Evolutionary conservation across 2,888 invertebrate genomes (phyloP).

Genomic region (Chrysomela aeneicollis): DNA sequence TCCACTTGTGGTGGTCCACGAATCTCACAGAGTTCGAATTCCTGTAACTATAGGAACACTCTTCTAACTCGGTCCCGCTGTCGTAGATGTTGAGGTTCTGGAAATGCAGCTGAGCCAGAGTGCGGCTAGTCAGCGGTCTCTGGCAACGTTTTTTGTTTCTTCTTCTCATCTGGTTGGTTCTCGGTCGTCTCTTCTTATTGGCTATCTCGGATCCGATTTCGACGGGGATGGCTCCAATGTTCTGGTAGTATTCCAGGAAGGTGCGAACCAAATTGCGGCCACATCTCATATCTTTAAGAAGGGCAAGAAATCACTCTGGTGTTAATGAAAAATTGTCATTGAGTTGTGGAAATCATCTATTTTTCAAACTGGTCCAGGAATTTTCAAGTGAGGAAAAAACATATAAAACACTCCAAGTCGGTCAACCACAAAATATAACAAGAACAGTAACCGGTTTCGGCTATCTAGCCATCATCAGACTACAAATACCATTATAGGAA

Average conservation of each 20-base stretch:
- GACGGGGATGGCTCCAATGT: slow-evolving; percentile 72
- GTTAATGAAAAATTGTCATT: too few relatives aligned
- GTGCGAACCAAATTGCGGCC: slow-evolving; percentile 80
- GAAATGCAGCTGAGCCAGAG: slow-evolving; percentile 64
- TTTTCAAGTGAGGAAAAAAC: too few relatives aligned
- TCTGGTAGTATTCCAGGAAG: slow-evolving; percentile 82
- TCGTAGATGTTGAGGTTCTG: slow-evolving; percentile 66
- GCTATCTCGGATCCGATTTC: slow-evolving; percentile 60
- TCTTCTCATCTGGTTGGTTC: slow-evolving; percentile 47
- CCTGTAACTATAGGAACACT: slow-evolving; percentile 51
- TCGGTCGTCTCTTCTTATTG: slow-evolving; percentile 46
- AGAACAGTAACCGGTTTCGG: too few relatives aligned
- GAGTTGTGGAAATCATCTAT: too few relatives aligned
- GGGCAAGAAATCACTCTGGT: neutral
- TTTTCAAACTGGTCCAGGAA: slow-evolving; percentile 8
- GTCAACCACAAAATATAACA: too few relatives aligned
- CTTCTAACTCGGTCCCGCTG: slow-evolving; percentile 64
- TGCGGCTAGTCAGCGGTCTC: slow-evolving; percentile 62
- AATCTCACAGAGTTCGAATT: slow-evolving; percentile 50
- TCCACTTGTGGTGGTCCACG: slow-evolving; percentile 41
- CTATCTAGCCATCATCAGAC: too few relatives aligned
- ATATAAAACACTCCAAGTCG: too few relatives aligned
- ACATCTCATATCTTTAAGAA: slow-evolving; percentile 72
- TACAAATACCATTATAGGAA: too few relatives aligned
- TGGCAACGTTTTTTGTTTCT: slow-evolving; percentile 56